Evolutionary conservation across 2,113 vertebrate species (phyloP), one percentile per base, ranked within the genome.

Genomic region (Pristiophorus japonicus): DNA sequence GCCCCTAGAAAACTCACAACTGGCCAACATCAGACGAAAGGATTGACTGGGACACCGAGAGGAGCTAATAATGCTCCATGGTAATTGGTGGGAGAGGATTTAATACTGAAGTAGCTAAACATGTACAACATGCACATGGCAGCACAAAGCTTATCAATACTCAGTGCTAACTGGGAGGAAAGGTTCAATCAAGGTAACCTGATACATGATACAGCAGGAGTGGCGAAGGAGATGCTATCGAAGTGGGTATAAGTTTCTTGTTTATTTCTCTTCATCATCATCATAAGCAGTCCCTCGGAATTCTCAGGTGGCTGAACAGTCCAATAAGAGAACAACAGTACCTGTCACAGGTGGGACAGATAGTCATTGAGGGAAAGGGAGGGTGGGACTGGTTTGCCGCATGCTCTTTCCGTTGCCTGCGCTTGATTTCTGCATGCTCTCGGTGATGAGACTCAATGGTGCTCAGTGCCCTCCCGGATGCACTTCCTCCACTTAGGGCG

Each of bases 251-350:
- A 14, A 59, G 59, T 45, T 94, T 95, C 88, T 96, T 94, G 62
- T 92, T 92, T 81, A 94, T 94, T 95, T 95, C 88, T 93, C 93
- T 81, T 45, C n/a, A n/a, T n/a, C n/a, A n/a, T n/a, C n/a, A n/a
- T n/a, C n/a, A n/a, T n/a, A n/a, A n/a, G n/a, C n/a, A n/a, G n/a
- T n/a, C n/a, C n/a, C n/a, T n/a, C n/a, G n/a, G n/a, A n/a, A n/a
- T n/a, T n/a, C n/a, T n/a, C n/a, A n/a, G n/a, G n/a, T n/a, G n/a
- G n/a, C n/a, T n/a, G n/a, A n/a, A n/a, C n/a, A n/a, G n/a, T n/a
- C n/a, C n/a, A n/a, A n/a, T n/a, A n/a, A n/a, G n/a, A n/a, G n/a
- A n/a, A n/a, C n/a, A n/a, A n/a, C n/a, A n/a, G n/a, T n/a, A n/a
- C n/a, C n/a, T n/a, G n/a, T n/a, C n/a, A n/a, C n/a, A n/a, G n/a